Percentiles rank a stretch among this genome's conserved stretches.
Conservation (phyloP, 1,140 invertebrate genomes). For the Solen grandis region DNA sequence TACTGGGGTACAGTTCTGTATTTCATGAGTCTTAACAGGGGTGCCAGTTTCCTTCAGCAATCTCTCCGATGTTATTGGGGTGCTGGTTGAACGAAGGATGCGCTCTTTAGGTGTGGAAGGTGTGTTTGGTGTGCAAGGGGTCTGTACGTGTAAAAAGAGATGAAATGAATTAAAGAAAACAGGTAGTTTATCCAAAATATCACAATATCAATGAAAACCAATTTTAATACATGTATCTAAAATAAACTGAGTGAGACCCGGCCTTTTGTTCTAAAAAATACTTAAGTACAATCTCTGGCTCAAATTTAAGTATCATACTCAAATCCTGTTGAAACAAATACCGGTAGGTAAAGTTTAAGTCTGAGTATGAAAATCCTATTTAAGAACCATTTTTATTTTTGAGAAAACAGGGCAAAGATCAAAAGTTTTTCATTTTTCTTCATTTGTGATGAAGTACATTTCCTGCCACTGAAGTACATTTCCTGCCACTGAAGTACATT, state of each 20-base stretch:
- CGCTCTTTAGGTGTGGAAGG: constrained; percentile 9
- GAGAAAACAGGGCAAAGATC: background rate
- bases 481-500: too few relatives aligned
- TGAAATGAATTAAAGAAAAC: background rate
- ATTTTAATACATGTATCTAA: background rate
- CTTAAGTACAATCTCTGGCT: too few relatives aligned
- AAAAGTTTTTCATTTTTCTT: too few relatives aligned
- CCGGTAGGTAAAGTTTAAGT: background rate
- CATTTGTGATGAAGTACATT: too few relatives aligned
- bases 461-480: too few relatives aligned
- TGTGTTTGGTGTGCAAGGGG: constrained; percentile 24
- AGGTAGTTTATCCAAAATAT: background rate
- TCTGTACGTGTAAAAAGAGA: background rate
- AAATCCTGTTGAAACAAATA: background rate
- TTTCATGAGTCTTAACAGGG: background rate
- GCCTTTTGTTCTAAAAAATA: too few relatives aligned
- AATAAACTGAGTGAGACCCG: background rate
- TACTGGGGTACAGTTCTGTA: background rate
- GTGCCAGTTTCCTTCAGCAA: background rate
- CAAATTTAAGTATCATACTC: too few relatives aligned
- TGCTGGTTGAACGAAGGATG: constrained; percentile 1
- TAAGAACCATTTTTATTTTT: too few relatives aligned
- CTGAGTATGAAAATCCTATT: too few relatives aligned
- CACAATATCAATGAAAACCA: background rate
- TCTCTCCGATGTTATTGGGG: background rate